Evolutionary conservation across 2,113 vertebrate genomes (phyloP), one percentile per base, ranked within the genome.

Genomic region (Paramormyrops kingsleyae): DNA sequence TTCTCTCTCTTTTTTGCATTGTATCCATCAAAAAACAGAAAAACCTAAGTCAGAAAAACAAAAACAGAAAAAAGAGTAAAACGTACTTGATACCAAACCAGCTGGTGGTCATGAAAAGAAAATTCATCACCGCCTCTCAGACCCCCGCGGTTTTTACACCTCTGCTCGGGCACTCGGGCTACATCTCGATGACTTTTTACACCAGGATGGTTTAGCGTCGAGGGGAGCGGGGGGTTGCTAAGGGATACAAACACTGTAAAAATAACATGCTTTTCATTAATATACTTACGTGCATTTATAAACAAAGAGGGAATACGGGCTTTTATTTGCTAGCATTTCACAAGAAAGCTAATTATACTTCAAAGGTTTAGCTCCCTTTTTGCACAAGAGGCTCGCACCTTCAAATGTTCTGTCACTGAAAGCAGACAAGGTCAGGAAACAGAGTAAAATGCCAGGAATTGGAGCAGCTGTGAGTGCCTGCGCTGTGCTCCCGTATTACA

Each of bases 351-450:
- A 31, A 74, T 80, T 52, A 49, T 1, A 46, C 74, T 80, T 80
- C 74, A 80, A 42, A 42, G 21, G 31, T 8, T 88, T 31, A 31
- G 2, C 3, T 52, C 17, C 35, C 47, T 50, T 50, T 49, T 19
- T 31, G 31, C n/a, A 85, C 10, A 3, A 89, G 66, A 53, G 47
- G 31, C 2, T 9, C 49, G 13, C 47, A 83, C 31, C 27, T 31
- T 52, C 47, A 24, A 52, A 74, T 5, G 31, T 53, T 53, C 70
- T 70, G 46, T 13, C 24, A 21, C 24, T n/a, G 31, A 50, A 50
- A 21, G 46, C 88, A 47, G 88, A 49, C 70, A 83, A 52, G 74
- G 70, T 83, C 74, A 83, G 47, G 62, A 80, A 88, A 88, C 47
- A 39, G n/a, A 39, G 77, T 44, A 83, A 53, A 56, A 83, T 27